Evolutionary conservation across 2,113 vertebrate species (phyloP), one percentile per base, ranked within the genome.

Genomic region (Poicephalus gulielmi): DNA sequence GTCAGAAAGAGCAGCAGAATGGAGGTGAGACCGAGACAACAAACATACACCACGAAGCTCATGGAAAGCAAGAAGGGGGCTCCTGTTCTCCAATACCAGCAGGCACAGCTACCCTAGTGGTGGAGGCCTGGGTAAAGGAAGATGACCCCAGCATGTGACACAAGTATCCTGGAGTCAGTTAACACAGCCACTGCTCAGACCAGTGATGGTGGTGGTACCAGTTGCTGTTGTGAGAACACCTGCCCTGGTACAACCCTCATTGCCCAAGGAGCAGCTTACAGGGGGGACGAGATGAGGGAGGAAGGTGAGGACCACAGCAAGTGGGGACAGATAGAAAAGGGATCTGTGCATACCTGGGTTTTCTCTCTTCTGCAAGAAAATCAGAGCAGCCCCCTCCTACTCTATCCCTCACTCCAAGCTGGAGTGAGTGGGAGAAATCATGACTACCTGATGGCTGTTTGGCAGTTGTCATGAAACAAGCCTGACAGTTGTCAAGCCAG

Each of bases 371-470:
- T 46, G 7, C 13, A 4, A 39, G 88, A 50, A 59, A n/a, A 94
- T 66, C 86, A 84, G 66, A 95, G 89, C 89, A 87, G 67, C 43
- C 83, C 91, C 86, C 83, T 94, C 95, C 94, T 70, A 91, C 91
- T 94, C 95, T 59, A 74, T 84, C 95, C 86, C 55, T 95, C 13
- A 0, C 39, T 97, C 94, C 55, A 71, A 95, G 91, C 66, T 93
- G 84, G 89, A 89, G 86, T 1, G 86, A 95, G 93, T 94, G 95
- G 96, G 89, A 96, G 94, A 95, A 97, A 91, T 97, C 94, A 95
- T 62, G 77, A 95, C 95, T 92, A 94, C 93, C 91, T 96, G 91
- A 71, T 66, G 86, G 47, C 83, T 91, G 74, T 63, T 89, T 86
- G 91, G 89, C 94, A 89, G 91, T 12, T 95, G 77, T 93, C 31